Conservation (phyloP, 1,140 invertebrate genomes). For the Hylaeus anthracinus region DNA sequence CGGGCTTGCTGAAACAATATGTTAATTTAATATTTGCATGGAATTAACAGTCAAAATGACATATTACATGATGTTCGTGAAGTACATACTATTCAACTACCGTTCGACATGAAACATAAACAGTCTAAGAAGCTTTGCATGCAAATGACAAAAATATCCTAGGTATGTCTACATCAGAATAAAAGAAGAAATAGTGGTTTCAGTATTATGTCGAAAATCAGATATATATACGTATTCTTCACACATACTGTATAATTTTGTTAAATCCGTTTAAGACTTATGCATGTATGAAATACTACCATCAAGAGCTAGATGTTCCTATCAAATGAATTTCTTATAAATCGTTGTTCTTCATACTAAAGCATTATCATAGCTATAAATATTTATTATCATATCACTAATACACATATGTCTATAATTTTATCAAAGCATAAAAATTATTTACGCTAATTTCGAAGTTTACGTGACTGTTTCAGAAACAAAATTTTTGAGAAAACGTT, state of each 20-base stretch:
- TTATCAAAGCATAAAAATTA: neutral
- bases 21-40: neutral
- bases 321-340: constrained; percentile 25
- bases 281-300: neutral
- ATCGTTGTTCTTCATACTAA: constrained; percentile 3
- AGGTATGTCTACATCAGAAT: constrained; percentile 34
- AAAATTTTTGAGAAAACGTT: neutral
- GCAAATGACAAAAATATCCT: constrained; percentile 33
- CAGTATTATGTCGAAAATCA: constrained; percentile 49
- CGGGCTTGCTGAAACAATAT: neutral
- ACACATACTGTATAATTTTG: neutral
- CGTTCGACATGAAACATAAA: constrained; percentile 3
- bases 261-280: neutral
- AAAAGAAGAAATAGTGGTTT: constrained; percentile 46
- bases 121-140: constrained; percentile 44
- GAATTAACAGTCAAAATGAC: constrained; percentile 13
- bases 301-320: constrained; percentile 9
- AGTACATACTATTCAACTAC: constrained; percentile 13
- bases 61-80: constrained; percentile 10
- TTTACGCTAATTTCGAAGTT: neutral
- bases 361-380: neutral
- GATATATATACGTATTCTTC: constrained; percentile 50
- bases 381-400: neutral
- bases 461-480: neutral
- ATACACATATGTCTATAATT: neutral